A percentile compares a stretch with the other conserved stretches of the same genome.
Evolutionary conservation across 2,113 vertebrate species (phyloP).

Genomic region (Zonotrichia leucophrys): DNA sequence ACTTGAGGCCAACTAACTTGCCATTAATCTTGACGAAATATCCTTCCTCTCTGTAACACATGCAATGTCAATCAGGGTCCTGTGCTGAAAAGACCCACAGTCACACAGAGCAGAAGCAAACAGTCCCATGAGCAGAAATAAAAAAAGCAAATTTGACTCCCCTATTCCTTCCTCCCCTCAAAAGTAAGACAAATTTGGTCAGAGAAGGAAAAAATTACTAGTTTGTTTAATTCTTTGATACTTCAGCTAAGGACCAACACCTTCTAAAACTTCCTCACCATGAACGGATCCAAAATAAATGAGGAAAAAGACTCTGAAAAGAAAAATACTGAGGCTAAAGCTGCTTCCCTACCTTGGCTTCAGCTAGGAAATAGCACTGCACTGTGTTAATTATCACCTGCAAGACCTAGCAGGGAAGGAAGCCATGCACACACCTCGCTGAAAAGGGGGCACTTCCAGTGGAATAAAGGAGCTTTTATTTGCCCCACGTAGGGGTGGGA

Average conservation of each 20-base stretch:
- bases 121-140: constrained; percentile 27
- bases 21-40: constrained; percentile 70
- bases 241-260: constrained; percentile 33
- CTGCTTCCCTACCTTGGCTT: not conserved
- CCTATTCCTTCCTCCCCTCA: not conserved
- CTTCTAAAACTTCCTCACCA: not conserved
- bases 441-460: not conserved
- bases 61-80: constrained; percentile 54
- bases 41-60: constrained; percentile 32
- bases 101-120: constrained; percentile 22
- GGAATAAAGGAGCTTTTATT: constrained; percentile 42
- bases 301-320: not conserved
- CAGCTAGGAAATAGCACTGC: constrained; percentile 2
- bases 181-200: not conserved
- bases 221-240: constrained; percentile 1
- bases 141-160: not conserved
- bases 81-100: constrained; percentile 20
- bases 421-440: not conserved
- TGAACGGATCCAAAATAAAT: not conserved
- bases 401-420: not conserved
- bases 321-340: not conserved
- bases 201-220: not conserved
- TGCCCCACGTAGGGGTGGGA: accelerated
- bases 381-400: constrained; percentile 50
- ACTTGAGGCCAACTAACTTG: constrained; percentile 64